Conservation (phyloP, 2,888 invertebrate genomes). For the Gordius sp. region DNA sequence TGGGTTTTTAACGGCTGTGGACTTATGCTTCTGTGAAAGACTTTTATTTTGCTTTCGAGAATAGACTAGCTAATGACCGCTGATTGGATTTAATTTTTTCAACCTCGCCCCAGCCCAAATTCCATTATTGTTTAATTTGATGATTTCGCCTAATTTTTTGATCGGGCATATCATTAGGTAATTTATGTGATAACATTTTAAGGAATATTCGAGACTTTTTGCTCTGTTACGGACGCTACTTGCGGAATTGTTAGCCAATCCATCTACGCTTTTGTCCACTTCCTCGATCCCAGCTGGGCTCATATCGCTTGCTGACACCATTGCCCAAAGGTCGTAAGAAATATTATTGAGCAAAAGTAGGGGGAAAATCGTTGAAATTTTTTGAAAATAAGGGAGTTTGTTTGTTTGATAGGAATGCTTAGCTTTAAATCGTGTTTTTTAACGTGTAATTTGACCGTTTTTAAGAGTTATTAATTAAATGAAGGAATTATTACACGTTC, state of each 20-base stretch:
- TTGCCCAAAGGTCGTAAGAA: neutral
- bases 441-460: too few relatives aligned
- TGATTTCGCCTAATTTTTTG: neutral
- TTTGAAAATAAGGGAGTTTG: neutral
- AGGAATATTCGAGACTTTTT: neutral
- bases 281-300: neutral
- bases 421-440: neutral
- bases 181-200: too few relatives aligned
- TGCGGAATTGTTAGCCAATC: neutral
- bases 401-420: neutral
- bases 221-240: neutral
- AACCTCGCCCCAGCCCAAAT: too few relatives aligned
- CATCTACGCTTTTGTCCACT: neutral
- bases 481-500: too few relatives aligned
- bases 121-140: neutral
- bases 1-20: too few relatives aligned
- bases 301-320: neutral
- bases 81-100: too few relatives aligned
- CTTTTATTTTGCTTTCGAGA: too few relatives aligned
- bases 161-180: neutral
- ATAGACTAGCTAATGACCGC: too few relatives aligned
- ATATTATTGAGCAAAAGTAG: neutral
- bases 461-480: too few relatives aligned
- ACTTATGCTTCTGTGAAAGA: too few relatives aligned
- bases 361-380: neutral